phyloP scores from a whole-genome alignment of 2,888 invertebrate species.

The Brachynemurus nebulosus region DNA sequence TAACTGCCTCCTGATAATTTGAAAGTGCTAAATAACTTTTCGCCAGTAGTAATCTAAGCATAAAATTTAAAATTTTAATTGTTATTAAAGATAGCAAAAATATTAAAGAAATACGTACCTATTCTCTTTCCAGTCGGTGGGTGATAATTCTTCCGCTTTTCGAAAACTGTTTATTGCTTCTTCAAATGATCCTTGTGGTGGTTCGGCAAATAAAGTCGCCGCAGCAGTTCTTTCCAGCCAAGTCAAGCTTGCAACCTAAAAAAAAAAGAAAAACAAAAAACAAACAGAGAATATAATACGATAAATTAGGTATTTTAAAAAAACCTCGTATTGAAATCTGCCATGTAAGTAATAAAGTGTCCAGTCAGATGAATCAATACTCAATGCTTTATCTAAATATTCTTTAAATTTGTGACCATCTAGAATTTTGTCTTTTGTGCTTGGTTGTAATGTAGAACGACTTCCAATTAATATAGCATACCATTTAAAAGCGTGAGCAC shows the following conservation, averaged over 20 bases:
- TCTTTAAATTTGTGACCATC: conserved; percentile 51
- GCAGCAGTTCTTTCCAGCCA: conserved; percentile 55
- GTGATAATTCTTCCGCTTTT: conserved; percentile 36
- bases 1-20: conserved; percentile 34
- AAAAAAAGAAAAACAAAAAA: conserved; percentile 22
- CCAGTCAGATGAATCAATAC: conserved; percentile 43
- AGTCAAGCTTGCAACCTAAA: conserved; percentile 32
- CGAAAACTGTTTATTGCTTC: conserved; percentile 44
- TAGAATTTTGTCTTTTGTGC: conserved; percentile 45
- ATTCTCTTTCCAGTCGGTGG: conserved; percentile 43
- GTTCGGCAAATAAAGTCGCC: conserved; percentile 44
- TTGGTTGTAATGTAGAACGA: conserved; percentile 40
- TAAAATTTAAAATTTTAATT: conserved; percentile 3
- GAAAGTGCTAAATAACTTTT: conserved; percentile 39
- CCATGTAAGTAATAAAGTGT: conserved; percentile 53
- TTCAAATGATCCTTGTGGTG: conserved; percentile 44
- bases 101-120: conserved; percentile 18
- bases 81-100: too few species aligned
- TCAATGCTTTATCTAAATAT: conserved; percentile 50
- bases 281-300: background rate
- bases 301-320: background rate
- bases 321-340: conserved; percentile 45
- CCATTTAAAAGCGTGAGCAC: conserved; percentile 57
- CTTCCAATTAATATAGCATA: conserved; percentile 52
- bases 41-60: conserved; percentile 33